Evolutionary conservation across 2,888 invertebrate genomes (phyloP).

Genomic region (Cancer borealis): DNA sequence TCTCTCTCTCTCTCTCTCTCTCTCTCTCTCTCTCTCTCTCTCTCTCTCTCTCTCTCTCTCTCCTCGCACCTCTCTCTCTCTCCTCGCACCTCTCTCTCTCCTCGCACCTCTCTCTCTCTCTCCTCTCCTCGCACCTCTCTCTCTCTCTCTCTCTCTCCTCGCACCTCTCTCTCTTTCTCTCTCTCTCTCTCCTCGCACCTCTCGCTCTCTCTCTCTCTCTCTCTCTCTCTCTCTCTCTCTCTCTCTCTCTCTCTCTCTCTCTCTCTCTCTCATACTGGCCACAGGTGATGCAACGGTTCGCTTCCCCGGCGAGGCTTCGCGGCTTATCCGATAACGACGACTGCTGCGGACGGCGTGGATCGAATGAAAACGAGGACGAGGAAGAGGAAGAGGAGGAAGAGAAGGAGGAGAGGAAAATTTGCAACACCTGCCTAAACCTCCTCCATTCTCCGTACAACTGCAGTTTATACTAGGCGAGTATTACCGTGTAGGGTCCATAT

Average conservation of each 20-base stretch:
- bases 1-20: neutral
- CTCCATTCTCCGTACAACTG: neutral
- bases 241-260: conserved; percentile 18
- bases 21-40: neutral
- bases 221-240: neutral
- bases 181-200: no score
- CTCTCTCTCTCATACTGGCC: neutral
- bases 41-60: neutral
- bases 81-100: neutral
- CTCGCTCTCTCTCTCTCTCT: neutral
- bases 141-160: no score
- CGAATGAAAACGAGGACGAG: neutral
- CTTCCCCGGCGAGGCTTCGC: neutral
- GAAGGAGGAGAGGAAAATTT: neutral
- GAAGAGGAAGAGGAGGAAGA: no score
- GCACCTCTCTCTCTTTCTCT: no score
- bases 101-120: neutral
- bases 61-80: neutral
- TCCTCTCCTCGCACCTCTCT: neutral
- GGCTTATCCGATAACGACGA: conserved; percentile 2
- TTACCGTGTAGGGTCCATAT: neutral
- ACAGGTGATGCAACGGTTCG: neutral
- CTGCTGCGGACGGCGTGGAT: conserved; percentile 9
- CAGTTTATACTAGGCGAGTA: neutral
- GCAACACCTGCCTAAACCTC: neutral